A percentile compares a stretch with the other conserved stretches of the same genome.
Evolutionary conservation across 2,797 vertebrate species (phyloP).

Genomic region (Bovichtus variegatus): DNA sequence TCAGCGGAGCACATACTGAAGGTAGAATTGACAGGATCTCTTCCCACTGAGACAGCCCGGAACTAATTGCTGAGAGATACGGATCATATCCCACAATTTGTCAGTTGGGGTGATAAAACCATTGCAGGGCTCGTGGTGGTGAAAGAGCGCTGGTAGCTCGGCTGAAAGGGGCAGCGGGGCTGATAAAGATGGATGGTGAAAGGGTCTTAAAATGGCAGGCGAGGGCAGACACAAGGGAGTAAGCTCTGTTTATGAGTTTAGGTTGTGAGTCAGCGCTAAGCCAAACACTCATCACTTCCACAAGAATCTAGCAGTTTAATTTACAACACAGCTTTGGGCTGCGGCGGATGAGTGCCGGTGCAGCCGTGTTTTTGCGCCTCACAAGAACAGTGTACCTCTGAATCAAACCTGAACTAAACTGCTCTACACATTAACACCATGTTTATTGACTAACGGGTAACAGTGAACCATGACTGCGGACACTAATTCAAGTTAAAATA

Average conservation of each 20-base stretch:
- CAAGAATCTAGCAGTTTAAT: conserved; percentile 60
- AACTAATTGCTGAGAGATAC: conserved; percentile 85
- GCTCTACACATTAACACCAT: conserved; percentile 68
- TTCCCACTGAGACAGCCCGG: conserved; percentile 77
- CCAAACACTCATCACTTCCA: conserved; percentile 72
- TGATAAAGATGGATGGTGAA: conserved; percentile 86
- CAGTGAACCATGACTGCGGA: conserved; percentile 61
- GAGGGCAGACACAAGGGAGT: conserved; percentile 67
- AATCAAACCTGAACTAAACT: conserved; percentile 37
- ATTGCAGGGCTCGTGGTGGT: conserved; percentile 57
- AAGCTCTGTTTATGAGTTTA: conserved; percentile 77
- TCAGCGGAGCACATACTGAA: conserved; percentile 55
- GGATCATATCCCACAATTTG: conserved; percentile 89
- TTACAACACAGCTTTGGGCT: conserved; percentile 52
- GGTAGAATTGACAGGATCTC: conserved; percentile 69
- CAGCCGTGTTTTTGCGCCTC: conserved; percentile 41
- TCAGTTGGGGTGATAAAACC: conserved; percentile 87
- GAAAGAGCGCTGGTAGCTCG: conserved; percentile 64
- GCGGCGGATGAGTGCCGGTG: neutral
- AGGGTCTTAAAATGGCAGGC: conserved; percentile 80
- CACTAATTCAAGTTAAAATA: conserved; percentile 68
- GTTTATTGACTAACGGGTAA: conserved; percentile 67
- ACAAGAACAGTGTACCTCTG: conserved; percentile 31
- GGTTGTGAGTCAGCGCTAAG: conserved; percentile 75
- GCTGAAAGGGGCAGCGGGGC: conserved; percentile 57